These are phyloP conservation scores for Brachynemurus nebulosus DNA, from an alignment of 2,888 invertebrate genomes.

Conservation along the genomic window DNA sequence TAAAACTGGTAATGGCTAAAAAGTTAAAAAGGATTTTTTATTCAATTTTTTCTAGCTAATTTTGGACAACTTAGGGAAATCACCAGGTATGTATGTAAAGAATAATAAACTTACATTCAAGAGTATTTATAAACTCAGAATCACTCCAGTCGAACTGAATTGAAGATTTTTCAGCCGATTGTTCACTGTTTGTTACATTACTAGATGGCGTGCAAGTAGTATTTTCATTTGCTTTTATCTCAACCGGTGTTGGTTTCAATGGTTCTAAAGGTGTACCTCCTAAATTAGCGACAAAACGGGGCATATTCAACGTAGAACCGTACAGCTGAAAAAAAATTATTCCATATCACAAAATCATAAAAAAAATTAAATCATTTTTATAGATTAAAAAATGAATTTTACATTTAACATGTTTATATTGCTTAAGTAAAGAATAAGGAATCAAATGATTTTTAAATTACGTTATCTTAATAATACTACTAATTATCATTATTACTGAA, in stretches of 20 bases:
- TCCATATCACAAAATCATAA: background rate
- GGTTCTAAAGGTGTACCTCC: conserved; percentile 66
- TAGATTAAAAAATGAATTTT: background rate
- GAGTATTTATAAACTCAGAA: conserved; percentile 55
- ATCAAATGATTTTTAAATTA: too few relatives aligned
- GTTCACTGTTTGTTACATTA: conserved; percentile 9
- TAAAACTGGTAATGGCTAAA: background rate
- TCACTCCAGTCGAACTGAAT: conserved; percentile 63
- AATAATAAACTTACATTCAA: conserved; percentile 43
- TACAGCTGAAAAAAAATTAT: conserved; percentile 45
- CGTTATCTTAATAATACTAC: too few relatives aligned
- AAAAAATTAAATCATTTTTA: background rate
- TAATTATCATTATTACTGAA: too few relatives aligned
- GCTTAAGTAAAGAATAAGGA: too few relatives aligned
- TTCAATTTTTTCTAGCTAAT: background rate
- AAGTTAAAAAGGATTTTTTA: background rate
- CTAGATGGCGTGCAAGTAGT: conserved; percentile 17
- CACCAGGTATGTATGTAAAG: too few relatives aligned
- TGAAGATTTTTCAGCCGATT: conserved; percentile 36
- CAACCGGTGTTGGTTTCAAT: conserved; percentile 39
- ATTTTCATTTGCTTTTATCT: conserved; percentile 13
- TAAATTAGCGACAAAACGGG: conserved; percentile 76
- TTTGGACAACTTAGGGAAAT: too few relatives aligned
- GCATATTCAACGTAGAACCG: conserved; percentile 76
- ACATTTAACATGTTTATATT: too few relatives aligned